phyloP scores from a whole-genome alignment of 2,113 vertebrate species.

The Brachyhypopomus gauderio region DNA sequence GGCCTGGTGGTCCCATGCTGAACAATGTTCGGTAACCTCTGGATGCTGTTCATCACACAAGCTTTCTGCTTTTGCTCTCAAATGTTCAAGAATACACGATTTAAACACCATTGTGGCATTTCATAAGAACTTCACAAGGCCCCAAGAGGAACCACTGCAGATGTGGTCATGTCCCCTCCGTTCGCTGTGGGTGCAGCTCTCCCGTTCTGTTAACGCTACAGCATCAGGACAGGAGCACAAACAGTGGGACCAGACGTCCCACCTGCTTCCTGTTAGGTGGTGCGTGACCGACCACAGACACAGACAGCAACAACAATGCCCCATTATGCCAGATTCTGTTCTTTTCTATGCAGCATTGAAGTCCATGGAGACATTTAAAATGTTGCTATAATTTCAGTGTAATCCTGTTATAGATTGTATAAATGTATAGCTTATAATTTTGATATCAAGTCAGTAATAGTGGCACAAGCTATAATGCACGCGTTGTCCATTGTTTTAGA shows the following conservation, averaged over 20 bases:
- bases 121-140: no score
- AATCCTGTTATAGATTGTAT: slow-evolving; percentile 4
- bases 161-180: slow-evolving; percentile 45
- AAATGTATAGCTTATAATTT: not conserved
- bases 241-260: slow-evolving; percentile 65
- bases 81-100: no score
- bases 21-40: no score
- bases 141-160: slow-evolving; percentile 48
- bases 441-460: not conserved
- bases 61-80: no score
- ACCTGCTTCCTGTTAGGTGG: slow-evolving; percentile 71
- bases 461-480: not conserved
- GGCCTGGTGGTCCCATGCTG: no score
- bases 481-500: not conserved
- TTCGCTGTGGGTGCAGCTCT: not conserved
- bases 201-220: slow-evolving; percentile 18
- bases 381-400: not conserved
- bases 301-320: slow-evolving; percentile 55
- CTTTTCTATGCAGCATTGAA: slow-evolving; percentile 3
- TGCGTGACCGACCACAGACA: slow-evolving; percentile 64
- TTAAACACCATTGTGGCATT: no score
- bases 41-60: no score
- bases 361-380: slow-evolving; percentile 24
- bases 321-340: not conserved
- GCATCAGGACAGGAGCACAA: slow-evolving; percentile 60